Conservation (phyloP, 2,888 invertebrate species). For the Acrobasis repandana region DNA sequence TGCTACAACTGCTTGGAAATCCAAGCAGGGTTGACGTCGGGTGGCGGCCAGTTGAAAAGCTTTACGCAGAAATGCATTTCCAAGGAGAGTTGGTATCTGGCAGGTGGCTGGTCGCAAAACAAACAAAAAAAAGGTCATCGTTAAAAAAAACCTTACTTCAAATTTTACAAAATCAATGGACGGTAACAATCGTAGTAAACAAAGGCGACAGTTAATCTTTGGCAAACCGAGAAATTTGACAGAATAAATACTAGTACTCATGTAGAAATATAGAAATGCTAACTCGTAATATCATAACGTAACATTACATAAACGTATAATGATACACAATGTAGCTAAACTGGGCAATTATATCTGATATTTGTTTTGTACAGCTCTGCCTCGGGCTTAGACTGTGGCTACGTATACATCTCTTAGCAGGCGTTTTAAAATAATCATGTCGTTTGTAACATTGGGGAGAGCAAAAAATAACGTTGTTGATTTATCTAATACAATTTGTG, state of each 20-base stretch:
- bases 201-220: no score
- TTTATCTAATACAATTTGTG: neutral
- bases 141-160: no score
- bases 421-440: slow-evolving; percentile 12
- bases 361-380: slow-evolving; percentile 34
- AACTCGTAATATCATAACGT: slow-evolving; percentile 25
- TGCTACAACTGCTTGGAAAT: no score
- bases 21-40: no score
- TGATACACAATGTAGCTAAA: slow-evolving; percentile 34
- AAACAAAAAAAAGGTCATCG: no score
- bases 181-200: no score
- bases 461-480: neutral
- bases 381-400: neutral
- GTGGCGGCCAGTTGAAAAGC: no score
- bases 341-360: slow-evolving; percentile 35
- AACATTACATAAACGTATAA: slow-evolving; percentile 33
- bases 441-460: neutral
- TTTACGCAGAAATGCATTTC: no score
- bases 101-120: no score
- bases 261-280: slow-evolving; percentile 34
- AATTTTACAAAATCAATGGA: no score
- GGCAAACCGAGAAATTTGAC: slow-evolving; percentile 30
- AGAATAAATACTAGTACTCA: no score
- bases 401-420: neutral
- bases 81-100: no score